Percentiles rank a stretch among this genome's conserved stretches.
phyloP scores from a whole-genome alignment of 2,888 invertebrate species.

The Galerucella calmariensis region DNA sequence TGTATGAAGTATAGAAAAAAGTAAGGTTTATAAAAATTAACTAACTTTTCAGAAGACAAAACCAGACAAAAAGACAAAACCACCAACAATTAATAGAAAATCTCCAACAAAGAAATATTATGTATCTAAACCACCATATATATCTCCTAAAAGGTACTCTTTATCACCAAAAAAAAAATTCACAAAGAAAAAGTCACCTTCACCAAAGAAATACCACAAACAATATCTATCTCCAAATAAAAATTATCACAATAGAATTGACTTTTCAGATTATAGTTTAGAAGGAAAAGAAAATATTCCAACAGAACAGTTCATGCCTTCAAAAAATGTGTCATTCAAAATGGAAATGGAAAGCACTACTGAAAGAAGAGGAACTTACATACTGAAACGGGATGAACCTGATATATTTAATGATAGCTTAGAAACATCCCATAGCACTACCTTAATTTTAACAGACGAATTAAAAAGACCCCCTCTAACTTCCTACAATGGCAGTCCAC shows the following conservation, averaged over 20 bases:
- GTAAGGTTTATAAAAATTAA: neutral
- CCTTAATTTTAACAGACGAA: slow-evolving; percentile 10
- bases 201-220: slow-evolving; percentile 5
- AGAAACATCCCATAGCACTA: slow-evolving; percentile 17
- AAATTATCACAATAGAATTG: neutral
- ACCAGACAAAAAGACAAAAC: slow-evolving; percentile 30
- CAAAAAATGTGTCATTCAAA: slow-evolving; percentile 22
- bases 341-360: slow-evolving; percentile 15
- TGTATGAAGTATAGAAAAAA: slow-evolving; percentile 24
- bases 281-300: slow-evolving; percentile 11
- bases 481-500: slow-evolving; percentile 10
- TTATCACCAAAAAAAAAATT: slow-evolving; percentile 27
- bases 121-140: slow-evolving; percentile 32
- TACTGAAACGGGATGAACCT: slow-evolving; percentile 25
- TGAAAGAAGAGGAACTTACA: slow-evolving; percentile 36
- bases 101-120: slow-evolving; percentile 46
- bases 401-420: slow-evolving; percentile 33
- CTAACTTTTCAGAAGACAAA: slow-evolving; percentile 27
- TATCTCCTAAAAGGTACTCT: slow-evolving; percentile 37
- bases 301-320: slow-evolving; percentile 6
- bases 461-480: slow-evolving; percentile 14
- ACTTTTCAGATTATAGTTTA: neutral
- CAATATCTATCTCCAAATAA: neutral
- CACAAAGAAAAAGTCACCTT: slow-evolving; percentile 15
- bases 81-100: slow-evolving; percentile 30